Evolutionary conservation across 2,888 invertebrate species (phyloP), one percentile per base, ranked within the genome.

Genomic region (Germaria angustata): DNA sequence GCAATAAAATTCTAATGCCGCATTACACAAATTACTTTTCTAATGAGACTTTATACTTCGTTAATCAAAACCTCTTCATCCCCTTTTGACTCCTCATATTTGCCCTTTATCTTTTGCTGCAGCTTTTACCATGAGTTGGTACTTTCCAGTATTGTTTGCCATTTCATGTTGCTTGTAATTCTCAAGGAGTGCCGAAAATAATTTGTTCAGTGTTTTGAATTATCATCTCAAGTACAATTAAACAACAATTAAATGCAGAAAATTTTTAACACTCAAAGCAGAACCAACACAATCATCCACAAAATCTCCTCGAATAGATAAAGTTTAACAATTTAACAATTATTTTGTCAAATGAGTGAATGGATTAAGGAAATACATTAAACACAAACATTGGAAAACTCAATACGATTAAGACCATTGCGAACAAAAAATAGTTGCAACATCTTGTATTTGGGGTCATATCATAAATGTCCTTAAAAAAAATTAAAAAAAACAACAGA

Each of bases 201-300:
- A 78, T 82, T 84, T 80, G 80, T 81, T 81, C 78, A 81, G 80
- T 84, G 68, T 81, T 83, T 83, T 78, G 53, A 83, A 81, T 81
- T 69, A 81, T 80, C 76, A 84, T 85, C 80, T 84, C 78, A 73
- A 84, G 81, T 81, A 80, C 83, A 84, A 84, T 85, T 84, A 84
- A 84, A 81, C 72, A 65, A 71, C 84, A 84, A 85, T 81, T 84
- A 84, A 85, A 85, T 79, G 41, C 63, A 77, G 79, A 73, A 72
- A 39, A 75, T 20, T 71, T 71, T 32, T 39, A 46, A 46, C 53
- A 57, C 65, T 32, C 20, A 32, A 51, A 51, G 32, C 15, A 28
- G 3, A 39, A 24, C 9, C 20, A 17, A 49, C 24, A 2, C 5
- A 20, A 8, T 24, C 9, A 61, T n/a, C 1, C 13, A 41, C 13